Conservation (phyloP, 2,113 vertebrate genomes). For the Rhinichthys klamathensis region DNA sequence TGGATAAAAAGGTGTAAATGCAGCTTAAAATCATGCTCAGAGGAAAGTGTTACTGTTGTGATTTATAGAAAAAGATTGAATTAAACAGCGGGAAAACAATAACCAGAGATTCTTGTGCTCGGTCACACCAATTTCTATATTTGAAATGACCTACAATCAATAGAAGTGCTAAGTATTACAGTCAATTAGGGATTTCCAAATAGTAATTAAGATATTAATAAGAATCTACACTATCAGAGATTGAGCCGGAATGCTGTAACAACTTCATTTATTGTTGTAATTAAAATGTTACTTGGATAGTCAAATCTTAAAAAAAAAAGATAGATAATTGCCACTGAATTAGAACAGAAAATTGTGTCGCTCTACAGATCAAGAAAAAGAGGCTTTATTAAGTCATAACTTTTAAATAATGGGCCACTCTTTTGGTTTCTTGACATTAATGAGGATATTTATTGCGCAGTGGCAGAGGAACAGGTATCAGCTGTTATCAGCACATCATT, state of each 20-base stretch:
- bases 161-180: conserved; percentile 73
- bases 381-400: conserved; percentile 58
- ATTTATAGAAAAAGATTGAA: conserved; percentile 50
- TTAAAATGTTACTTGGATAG: conserved; percentile 64
- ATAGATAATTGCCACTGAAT: conserved; percentile 60
- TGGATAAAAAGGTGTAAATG: neutral
- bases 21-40: neutral
- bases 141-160: conserved; percentile 69
- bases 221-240: conserved; percentile 75
- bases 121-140: conserved; percentile 69
- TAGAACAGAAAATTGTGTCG: conserved; percentile 62
- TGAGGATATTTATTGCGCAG: conserved; percentile 61
- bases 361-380: conserved; percentile 57
- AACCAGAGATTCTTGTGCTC: conserved; percentile 58
- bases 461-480: conserved; percentile 59
- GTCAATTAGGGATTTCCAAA: conserved; percentile 73
- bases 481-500: conserved; percentile 65
- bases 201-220: conserved; percentile 75
- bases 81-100: conserved; percentile 58
- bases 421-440: conserved; percentile 58
- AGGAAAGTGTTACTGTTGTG: neutral
- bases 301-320: conserved; percentile 24
- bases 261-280: conserved; percentile 63
- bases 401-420: conserved; percentile 61
- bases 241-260: conserved; percentile 62